phyloP scores from a whole-genome alignment of 2,888 invertebrate genomes.

The Pyralis farinalis region DNA sequence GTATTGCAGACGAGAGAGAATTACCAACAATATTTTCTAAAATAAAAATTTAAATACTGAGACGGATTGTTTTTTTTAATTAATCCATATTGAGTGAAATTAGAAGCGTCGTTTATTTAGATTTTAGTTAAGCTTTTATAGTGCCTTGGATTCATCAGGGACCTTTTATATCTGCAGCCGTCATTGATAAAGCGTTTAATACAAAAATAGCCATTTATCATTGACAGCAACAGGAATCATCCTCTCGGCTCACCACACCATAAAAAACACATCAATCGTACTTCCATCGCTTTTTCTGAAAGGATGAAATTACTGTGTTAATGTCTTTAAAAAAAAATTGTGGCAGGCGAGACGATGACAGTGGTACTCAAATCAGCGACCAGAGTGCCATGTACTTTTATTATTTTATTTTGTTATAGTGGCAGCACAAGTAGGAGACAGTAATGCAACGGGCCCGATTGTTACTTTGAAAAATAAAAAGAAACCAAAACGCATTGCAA shows the following conservation, averaged over 20 bases:
- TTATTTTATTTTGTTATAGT: slow-evolving; percentile 40
- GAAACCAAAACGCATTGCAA: slow-evolving; percentile 31
- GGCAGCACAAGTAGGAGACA: slow-evolving; percentile 72
- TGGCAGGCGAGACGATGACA: slow-evolving; percentile 68
- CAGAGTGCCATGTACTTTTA: slow-evolving; percentile 72
- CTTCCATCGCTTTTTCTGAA: slow-evolving; percentile 25
- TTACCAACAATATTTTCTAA: not conserved
- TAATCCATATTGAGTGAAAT: slow-evolving; percentile 17
- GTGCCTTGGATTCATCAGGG: slow-evolving; percentile 76
- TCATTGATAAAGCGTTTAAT: slow-evolving; percentile 45
- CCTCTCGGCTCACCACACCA: slow-evolving; percentile 59
- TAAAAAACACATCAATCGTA: slow-evolving; percentile 22
- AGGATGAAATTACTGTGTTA: slow-evolving; percentile 20
- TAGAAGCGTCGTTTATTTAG: slow-evolving; percentile 12
- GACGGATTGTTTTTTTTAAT: slow-evolving; percentile 1
- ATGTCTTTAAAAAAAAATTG: slow-evolving; percentile 22
- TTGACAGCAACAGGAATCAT: slow-evolving; percentile 53
- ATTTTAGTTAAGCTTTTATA: slow-evolving; percentile 32
- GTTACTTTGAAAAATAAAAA: slow-evolving; percentile 44
- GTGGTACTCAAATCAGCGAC: slow-evolving; percentile 80
- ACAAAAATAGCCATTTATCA: slow-evolving; percentile 40
- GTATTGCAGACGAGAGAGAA: not conserved
- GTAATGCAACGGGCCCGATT: slow-evolving; percentile 52
- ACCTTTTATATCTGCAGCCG: slow-evolving; percentile 47
- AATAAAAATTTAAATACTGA: slow-evolving; percentile 3